Base-by-base conservation (phyloP, 1,140 invertebrate genomes). In the Ptiloglossa arizonensis region DNA sequence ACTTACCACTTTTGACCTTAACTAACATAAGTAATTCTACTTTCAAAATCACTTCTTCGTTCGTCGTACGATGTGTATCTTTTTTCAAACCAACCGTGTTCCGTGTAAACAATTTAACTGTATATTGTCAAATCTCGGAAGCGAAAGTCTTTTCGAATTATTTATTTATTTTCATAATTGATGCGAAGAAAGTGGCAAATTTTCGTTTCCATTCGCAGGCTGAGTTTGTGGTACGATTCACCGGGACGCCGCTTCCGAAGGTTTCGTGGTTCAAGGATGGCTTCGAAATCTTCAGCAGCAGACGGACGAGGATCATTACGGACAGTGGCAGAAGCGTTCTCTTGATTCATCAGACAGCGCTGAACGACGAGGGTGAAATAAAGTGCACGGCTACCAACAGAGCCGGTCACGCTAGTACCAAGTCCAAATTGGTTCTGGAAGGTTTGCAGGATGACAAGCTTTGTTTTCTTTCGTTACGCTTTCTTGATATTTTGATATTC, bases 191-290 rank as follows among this genome's bases (percentile, higher is more conserved):
- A 44, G 41, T 44, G 41, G 24, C 22, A 24, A 24, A 8, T 24
- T 11, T 17, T 17, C 5, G 1, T 48, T 57, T 54, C 9, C 6
- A 8, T 15, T 32, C 80, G 17, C 71, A 94, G 93, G 95, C 96
- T 5, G 96, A 97, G 88, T 97, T 98, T 86, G 94, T 94, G 48
- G 97, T 97, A 1, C 94, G 96, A 78, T 96, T 98, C 75, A 93
- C 94, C 15, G 98, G 98, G 1, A 94, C 95, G 38, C 98, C 98
- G 0, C 90, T 94, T 8, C 98, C 98, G 2, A 96, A 96, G 83
- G 95, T 99, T 29, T 95, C 95, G n/a, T 99, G 98, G 98, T 98
- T 96, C 91, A 97, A 97, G 90, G 96, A 98, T 89, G 96, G 96
- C 44, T 96, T 96, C 82, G 96, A 97, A 90, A 96, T 97, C 70